Evolutionary conservation across 1,140 invertebrate genomes (phyloP).

Genomic region (Cotesia glomerata): DNA sequence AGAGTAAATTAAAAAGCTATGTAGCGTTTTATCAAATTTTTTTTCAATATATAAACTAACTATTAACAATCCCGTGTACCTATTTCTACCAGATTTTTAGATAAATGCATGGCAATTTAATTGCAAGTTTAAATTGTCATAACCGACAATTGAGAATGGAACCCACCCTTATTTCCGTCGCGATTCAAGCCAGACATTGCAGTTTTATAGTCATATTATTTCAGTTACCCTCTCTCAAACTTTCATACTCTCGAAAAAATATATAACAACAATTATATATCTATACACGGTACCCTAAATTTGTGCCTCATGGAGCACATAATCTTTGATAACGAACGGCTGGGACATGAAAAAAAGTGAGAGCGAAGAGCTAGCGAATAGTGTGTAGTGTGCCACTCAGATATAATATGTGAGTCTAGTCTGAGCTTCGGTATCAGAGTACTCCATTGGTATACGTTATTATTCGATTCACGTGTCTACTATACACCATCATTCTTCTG

Average conservation of each 20-base stretch:
- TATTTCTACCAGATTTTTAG: too few species aligned
- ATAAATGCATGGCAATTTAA: too few species aligned
- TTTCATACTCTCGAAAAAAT: background rate
- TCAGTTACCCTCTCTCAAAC: background rate
- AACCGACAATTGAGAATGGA: too few species aligned
- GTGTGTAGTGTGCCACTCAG: too few species aligned
- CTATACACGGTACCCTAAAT: slow-evolving; percentile 1
- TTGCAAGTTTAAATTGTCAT: too few species aligned
- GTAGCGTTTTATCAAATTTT: background rate
- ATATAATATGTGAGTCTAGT: background rate
- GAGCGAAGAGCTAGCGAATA: slow-evolving; percentile 15
- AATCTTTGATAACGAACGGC: slow-evolving; percentile 44
- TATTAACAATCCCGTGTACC: too few species aligned
- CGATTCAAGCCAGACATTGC: background rate
- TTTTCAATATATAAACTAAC: too few species aligned
- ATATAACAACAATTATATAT: too few species aligned
- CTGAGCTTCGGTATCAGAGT: too few species aligned
- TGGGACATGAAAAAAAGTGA: slow-evolving; percentile 8
- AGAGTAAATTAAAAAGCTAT: background rate
- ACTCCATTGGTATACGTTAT: background rate
- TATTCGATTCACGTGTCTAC: slow-evolving; percentile 14
- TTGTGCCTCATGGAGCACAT: slow-evolving; percentile 36
- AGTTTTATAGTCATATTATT: slow-evolving; percentile 1
- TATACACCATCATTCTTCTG: slow-evolving; percentile 24
- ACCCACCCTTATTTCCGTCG: background rate